These are phyloP conservation scores for Clistopyga incitator DNA, from an alignment of 2,888 invertebrate species.

Conservation along the genomic window DNA sequence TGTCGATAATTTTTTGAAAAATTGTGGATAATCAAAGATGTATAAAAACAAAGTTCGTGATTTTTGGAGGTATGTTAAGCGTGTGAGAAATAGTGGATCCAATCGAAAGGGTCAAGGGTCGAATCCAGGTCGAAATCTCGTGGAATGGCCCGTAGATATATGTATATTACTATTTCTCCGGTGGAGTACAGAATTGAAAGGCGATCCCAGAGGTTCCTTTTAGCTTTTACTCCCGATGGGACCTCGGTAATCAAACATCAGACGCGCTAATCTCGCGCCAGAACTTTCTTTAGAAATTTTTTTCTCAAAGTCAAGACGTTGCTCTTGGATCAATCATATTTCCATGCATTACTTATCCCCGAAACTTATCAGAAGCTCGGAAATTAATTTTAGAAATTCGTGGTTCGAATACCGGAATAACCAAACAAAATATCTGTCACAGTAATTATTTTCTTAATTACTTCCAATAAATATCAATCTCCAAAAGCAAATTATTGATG, in stretches of 20 bases:
- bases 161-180: constrained; percentile 24
- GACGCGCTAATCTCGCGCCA: constrained; percentile 54
- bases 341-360: neutral
- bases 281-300: constrained; percentile 55
- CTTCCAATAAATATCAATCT: too few relatives aligned
- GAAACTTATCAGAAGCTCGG: neutral
- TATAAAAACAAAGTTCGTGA: too few relatives aligned
- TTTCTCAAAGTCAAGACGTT: constrained; percentile 38
- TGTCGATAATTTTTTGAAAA: too few relatives aligned
- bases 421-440: too few relatives aligned
- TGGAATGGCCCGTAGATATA: neutral
- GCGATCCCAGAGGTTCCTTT: constrained; percentile 66
- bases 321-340: neutral
- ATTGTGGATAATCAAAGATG: too few relatives aligned
- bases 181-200: constrained; percentile 35
- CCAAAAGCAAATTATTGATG: too few relatives aligned
- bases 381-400: neutral
- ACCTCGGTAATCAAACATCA: constrained; percentile 73
- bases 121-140: too few relatives aligned
- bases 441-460: too few relatives aligned
- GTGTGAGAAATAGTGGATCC: too few relatives aligned
- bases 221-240: constrained; percentile 69
- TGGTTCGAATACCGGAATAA: too few relatives aligned
- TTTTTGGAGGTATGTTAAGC: too few relatives aligned
- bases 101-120: too few relatives aligned